Evolutionary conservation across 2,888 invertebrate species (phyloP).

Genomic region (Psylliodes chrysocephalus): DNA sequence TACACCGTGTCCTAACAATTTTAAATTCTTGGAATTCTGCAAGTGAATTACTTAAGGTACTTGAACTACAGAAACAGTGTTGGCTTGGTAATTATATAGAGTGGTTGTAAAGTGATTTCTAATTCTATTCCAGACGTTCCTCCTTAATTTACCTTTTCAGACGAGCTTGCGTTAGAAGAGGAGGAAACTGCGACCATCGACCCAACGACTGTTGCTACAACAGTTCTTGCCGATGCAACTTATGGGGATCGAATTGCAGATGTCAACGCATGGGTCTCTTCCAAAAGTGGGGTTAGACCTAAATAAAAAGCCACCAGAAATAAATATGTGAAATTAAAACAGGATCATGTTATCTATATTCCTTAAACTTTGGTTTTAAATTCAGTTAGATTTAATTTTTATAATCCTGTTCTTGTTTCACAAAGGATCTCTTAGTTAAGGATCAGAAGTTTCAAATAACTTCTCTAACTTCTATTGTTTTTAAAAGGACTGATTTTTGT

Average conservation of each 20-base stretch:
- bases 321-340: slow-evolving; percentile 33
- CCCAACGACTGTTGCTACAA: slow-evolving; percentile 88
- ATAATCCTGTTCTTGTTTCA: slow-evolving; percentile 20
- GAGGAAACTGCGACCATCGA: slow-evolving; percentile 86
- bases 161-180: slow-evolving; percentile 83
- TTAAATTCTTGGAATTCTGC: no score
- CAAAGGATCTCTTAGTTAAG: slow-evolving; percentile 9
- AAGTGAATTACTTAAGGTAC: slow-evolving; percentile 1
- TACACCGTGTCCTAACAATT: no score
- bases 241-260: slow-evolving; percentile 89
- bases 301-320: slow-evolving; percentile 53
- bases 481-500: slow-evolving; percentile 48
- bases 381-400: slow-evolving; percentile 5
- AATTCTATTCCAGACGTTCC: slow-evolving; percentile 81
- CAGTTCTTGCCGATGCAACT: slow-evolving; percentile 86
- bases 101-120: slow-evolving; percentile 63
- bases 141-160: slow-evolving; percentile 86
- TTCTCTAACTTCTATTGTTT: slow-evolving; percentile 22
- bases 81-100: not conserved
- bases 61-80: slow-evolving; percentile 7
- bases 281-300: slow-evolving; percentile 83
- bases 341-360: slow-evolving; percentile 14
- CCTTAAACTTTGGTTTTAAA: not conserved
- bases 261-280: slow-evolving; percentile 90
- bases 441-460: slow-evolving; percentile 36